phyloP scores from a whole-genome alignment of 2,888 invertebrate genomes.

The Scrobipalpa atriplicella region DNA sequence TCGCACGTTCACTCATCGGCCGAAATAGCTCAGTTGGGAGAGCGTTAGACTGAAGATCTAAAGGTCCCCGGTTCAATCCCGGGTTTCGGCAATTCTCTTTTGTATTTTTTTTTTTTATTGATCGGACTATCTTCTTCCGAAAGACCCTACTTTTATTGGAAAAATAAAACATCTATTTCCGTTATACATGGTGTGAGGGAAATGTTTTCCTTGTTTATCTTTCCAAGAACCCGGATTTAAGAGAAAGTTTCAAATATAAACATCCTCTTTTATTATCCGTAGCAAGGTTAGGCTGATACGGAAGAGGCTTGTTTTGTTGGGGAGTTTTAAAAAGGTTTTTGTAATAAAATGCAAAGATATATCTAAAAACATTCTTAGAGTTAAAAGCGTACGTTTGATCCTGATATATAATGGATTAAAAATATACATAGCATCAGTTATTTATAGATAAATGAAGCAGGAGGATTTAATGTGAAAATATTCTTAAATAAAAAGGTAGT shows the following conservation, averaged over 20 bases:
- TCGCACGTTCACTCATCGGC: constrained; percentile 28
- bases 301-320: background rate
- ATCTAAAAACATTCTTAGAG: background rate
- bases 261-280: constrained; percentile 5
- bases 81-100: too few species aligned
- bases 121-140: background rate
- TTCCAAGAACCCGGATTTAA: background rate
- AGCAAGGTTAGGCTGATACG: background rate
- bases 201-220: constrained; percentile 10
- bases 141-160: too few species aligned
- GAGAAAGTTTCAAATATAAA: constrained; percentile 15
- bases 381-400: too few species aligned
- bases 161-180: too few species aligned
- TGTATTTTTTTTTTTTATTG: constrained; percentile 34
- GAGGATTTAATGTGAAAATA: too few species aligned
- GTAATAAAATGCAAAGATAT: background rate
- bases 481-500: too few species aligned
- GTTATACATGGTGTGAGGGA: constrained; percentile 13
- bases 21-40: constrained; percentile 77
- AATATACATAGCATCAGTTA: too few species aligned
- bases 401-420: background rate
- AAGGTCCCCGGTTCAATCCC: too few species aligned
- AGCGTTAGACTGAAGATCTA: too few species aligned
- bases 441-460: too few species aligned
- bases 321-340: constrained; percentile 1